A percentile compares a stretch with the other conserved stretches of the same genome.
These are phyloP conservation scores for Sebastes glaucus DNA, from an alignment of 2,797 vertebrate species.

Conservation along the genomic window DNA sequence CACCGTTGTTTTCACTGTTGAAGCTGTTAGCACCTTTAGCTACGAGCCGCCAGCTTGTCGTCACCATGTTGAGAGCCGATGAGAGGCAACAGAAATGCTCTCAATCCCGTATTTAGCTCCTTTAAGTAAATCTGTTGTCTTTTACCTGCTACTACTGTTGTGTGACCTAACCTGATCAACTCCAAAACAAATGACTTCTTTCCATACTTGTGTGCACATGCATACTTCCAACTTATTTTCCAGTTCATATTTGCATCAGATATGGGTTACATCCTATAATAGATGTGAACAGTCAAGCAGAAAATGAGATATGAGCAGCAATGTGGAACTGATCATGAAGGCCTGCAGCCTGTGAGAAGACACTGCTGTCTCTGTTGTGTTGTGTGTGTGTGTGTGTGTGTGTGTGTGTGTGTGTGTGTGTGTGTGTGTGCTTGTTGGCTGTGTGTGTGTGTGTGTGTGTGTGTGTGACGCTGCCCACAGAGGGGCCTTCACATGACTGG, in stretches of 20 bases:
- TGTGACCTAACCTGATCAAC: neutral
- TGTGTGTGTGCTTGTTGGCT: neutral
- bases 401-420: neutral
- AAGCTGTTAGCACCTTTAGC: too few relatives aligned
- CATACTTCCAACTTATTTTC: neutral
- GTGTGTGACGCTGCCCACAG: neutral
- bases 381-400: neutral
- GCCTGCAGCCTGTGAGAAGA: constrained; percentile 6
- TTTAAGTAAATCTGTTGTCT: neutral
- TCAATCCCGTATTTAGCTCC: too few relatives aligned
- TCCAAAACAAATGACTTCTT: neutral
- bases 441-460: constrained; percentile 7
- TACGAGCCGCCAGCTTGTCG: too few relatives aligned
- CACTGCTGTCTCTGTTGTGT: constrained; percentile 12
- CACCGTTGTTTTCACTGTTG: too few relatives aligned
- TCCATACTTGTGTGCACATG: neutral
- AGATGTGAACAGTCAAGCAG: constrained; percentile 19
- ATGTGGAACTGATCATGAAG: constrained; percentile 28
- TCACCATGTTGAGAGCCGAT: too few relatives aligned
- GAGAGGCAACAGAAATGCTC: too few relatives aligned
- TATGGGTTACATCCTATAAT: neutral
- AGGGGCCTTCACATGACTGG: constrained; percentile 1
- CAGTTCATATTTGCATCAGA: neutral
- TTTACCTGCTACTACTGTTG: neutral
- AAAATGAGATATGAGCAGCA: constrained; percentile 28